A percentile compares a stretch with the other conserved stretches of the same genome.
phyloP scores from a whole-genome alignment of 2,888 invertebrate species.

The Amphipoea oculea region DNA sequence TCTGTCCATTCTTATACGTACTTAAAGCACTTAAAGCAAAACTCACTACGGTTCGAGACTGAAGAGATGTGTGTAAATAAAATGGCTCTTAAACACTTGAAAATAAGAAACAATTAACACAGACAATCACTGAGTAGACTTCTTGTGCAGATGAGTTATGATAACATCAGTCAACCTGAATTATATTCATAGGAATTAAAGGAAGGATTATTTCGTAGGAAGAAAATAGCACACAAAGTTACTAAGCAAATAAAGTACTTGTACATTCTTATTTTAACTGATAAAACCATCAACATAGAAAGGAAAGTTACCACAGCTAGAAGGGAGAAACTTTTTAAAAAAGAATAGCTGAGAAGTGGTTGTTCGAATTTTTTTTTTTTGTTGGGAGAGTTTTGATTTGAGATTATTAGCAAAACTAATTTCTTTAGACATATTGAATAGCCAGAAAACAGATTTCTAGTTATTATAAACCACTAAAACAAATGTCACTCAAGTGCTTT shows the following conservation, averaged over 20 bases:
- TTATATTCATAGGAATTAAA: not conserved
- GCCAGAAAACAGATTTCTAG: not conserved
- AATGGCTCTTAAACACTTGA: constrained; percentile 41
- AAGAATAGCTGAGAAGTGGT: too few species aligned
- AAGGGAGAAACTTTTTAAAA: not conserved
- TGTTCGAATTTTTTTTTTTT: not conserved
- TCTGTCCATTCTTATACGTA: constrained; percentile 65
- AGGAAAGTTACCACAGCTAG: not conserved
- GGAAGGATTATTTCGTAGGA: not conserved
- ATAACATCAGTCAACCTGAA: not conserved
- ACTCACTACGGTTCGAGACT: constrained; percentile 31
- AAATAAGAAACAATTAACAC: not conserved
- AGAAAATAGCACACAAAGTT: not conserved
- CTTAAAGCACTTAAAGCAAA: constrained; percentile 54
- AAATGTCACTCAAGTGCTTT: constrained; percentile 25
- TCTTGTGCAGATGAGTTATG: constrained; percentile 2
- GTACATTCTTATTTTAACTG: not conserved
- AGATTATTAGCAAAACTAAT: not conserved
- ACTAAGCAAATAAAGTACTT: not conserved
- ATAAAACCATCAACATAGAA: not conserved
- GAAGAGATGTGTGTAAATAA: constrained; percentile 20
- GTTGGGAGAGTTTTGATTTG: not conserved
- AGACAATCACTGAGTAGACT: not conserved
- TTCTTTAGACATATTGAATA: not conserved
- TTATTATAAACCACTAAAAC: not conserved